Evolutionary conservation across 2,888 invertebrate species (phyloP), one percentile per base, ranked within the genome.

Genomic region (Diogma glabrata): DNA sequence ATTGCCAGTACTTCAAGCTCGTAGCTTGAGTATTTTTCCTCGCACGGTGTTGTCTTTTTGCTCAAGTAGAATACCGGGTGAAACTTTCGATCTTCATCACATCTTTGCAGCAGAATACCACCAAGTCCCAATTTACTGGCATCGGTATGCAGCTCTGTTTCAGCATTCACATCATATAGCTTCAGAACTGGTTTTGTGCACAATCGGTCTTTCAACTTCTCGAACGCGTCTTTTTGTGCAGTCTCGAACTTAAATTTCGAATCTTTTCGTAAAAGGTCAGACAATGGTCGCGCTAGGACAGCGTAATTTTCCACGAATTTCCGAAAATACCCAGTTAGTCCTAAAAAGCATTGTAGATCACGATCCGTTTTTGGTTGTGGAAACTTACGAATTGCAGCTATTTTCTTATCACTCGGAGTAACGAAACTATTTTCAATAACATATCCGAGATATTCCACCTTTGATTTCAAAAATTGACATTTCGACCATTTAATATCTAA

Each of bases 401-500:
- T n/a, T n/a, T n/a, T n/a, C n/a, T n/a, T n/a, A n/a, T n/a, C n/a
- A n/a, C n/a, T n/a, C n/a, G n/a, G n/a, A n/a, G n/a, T n/a, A n/a
- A n/a, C n/a, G n/a, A n/a, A n/a, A n/a, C n/a, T n/a, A n/a, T n/a
- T n/a, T n/a, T n/a, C n/a, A n/a, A n/a, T n/a, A n/a, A n/a, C n/a
- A n/a, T n/a, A n/a, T n/a, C n/a, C n/a, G n/a, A 53, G 38, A 17
- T 53, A 53, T 23, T 43, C 46, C 4, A 51, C 51, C 22, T 17
- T 19, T 8, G 28, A 6, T 12, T 49, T 33, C 8, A 57, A 28
- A 28, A 59, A 57, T 8, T 54, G 51, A 17, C 50, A 57, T 49
- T 58, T 58, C 14, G 52, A 54, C 17, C 54, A 22, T 33, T 57
- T 58, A 2, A 57, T 43, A 17, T 56, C 28, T 12, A 58, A 24